Base-by-base conservation (phyloP, 37 sponge, comb jelly and placozoan species). In the Mnemiopsis leidyi region DNA sequence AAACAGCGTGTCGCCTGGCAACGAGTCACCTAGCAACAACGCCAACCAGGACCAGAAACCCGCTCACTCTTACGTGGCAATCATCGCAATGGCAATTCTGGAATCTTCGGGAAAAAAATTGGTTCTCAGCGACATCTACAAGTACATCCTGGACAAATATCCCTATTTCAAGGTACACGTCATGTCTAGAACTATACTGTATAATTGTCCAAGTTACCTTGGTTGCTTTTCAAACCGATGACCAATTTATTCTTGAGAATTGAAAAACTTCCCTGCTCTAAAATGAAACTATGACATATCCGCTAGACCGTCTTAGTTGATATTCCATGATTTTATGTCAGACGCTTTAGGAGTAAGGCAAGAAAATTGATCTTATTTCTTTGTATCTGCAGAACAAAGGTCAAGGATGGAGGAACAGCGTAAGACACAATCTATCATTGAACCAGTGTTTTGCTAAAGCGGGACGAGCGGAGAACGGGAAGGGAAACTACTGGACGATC, bases 401-500 rank as follows among this genome's bases (percentile, higher is more conserved):
- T 23, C 92, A 88, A 28, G 93, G 95, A n/a, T 96, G 96, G 96
- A 93, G 93, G 92, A 96, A 95, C 90, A 95, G 95, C 38, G 95
- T 96, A 38, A 76, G 96, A 23, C 96, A 96, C 94, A 96, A 96
- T 48, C 94, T 96, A 69, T 95, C 95, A 0, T 92, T 96, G 39
- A 94, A 96, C 92, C 95, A 85, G 69, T 96, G 96, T 69, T 96
- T 96, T 69, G 88, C 93, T 24, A 96, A 96, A 92, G 93, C 82
- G 26, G 95, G 93, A 0, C 83, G 96, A 0, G 94, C 94, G 32
- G 94, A 92, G 92, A 93, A 93, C 34, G 95, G 95, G 24, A 96
- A 96, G 76, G 95, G 96, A 35, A 94, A 95, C 95, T 96, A 95
- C 76, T 96, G 96, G 96, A 36, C 93, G 69, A 96, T 96, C 33